These are phyloP conservation scores for Spongilla lacustris DNA, from an alignment of 37 sponge, comb jelly and placozoan genomes.

Conservation along the genomic window DNA sequence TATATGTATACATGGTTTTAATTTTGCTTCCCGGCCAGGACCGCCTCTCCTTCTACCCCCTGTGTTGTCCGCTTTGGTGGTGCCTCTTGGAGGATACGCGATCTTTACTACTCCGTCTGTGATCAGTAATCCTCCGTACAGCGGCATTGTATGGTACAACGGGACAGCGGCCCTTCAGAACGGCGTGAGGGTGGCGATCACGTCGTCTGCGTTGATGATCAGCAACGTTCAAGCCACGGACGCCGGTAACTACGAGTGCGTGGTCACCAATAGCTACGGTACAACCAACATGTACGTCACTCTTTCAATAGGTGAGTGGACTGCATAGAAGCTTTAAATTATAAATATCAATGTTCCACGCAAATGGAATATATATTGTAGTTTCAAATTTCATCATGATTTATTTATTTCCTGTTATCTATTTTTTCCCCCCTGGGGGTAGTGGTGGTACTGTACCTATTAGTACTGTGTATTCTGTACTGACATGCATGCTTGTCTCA, in stretches of 20 bases:
- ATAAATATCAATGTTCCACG: too few species aligned
- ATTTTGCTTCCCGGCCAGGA: too few species aligned
- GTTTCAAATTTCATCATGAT: too few species aligned
- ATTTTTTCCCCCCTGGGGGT: too few species aligned
- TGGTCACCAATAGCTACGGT: constrained; percentile 51
- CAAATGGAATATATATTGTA: too few species aligned
- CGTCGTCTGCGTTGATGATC: constrained; percentile 19
- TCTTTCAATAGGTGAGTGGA: constrained; percentile 50
- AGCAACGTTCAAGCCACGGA: constrained; percentile 46
- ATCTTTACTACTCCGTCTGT: constrained; percentile 35
- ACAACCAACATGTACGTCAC: constrained; percentile 24
- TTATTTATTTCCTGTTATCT: too few species aligned
- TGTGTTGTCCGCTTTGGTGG: constrained; percentile 7
- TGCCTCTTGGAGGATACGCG: constrained; percentile 21
- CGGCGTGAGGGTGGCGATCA: constrained; percentile 11
- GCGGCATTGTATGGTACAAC: constrained; percentile 27
- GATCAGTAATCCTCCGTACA: constrained; percentile 52
- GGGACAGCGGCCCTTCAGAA: constrained; percentile 3
- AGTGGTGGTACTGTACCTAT: too few species aligned
- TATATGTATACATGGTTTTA: too few species aligned
- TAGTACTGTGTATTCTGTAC: too few species aligned
- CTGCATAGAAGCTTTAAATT: too few species aligned
- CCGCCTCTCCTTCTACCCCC: constrained; percentile 42
- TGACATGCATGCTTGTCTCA: too few species aligned
- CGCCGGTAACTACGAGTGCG: constrained; percentile 59